Base-by-base conservation (phyloP, 2,113 vertebrate genomes). In the Poeciliopsis prolifica region DNA sequence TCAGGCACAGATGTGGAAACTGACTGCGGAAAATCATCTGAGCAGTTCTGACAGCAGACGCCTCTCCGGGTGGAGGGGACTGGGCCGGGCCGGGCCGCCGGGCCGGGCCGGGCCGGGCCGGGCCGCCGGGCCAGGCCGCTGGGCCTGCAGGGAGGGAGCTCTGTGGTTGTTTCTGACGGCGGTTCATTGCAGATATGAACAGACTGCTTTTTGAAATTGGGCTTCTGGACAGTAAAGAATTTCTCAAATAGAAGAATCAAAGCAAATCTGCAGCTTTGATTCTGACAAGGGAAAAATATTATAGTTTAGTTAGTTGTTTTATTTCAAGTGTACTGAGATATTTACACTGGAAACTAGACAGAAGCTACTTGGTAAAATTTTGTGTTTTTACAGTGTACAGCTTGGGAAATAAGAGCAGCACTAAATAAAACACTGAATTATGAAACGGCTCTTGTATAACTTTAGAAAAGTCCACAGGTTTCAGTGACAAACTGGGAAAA, bases 1-100 rank as follows among this genome's bases (percentile, higher is more conserved):
- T 94, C 79, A 93, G 88, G 84, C 92, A 93, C 93, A 94, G 92
- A 94, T 95, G 94, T 93, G 92, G 88, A 94, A 92, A 93, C 91
- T 67, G 83, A 91, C 91, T 88, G 86, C 74, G 89, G 83, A 91
- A 92, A 92, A 92, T 89, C 87, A 91, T 90, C 86, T 78, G 65
- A 89, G 85, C 88, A 89, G 88, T 87, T 80, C 54, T 92, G 88
- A 92, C 91, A 91, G 90, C 89, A 87, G 90, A 91, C 78, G 88
- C 88, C 89, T 89, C 90, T 85, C 74, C 33, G 82, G 81, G 80
- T 74, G 64, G 75, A 48, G 26, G 61, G 17, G 5, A 17, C 10
- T 1, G 28, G 9, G 33, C 28, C 30, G 44, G 61, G 72, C 28
- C 30, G 44, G n/a, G n/a, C n/a, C n/a, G n/a, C n/a, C n/a, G n/a